These are phyloP conservation scores for Glyptemys insculpta DNA, from an alignment of 2,797 vertebrate genomes.

Conservation along the genomic window DNA sequence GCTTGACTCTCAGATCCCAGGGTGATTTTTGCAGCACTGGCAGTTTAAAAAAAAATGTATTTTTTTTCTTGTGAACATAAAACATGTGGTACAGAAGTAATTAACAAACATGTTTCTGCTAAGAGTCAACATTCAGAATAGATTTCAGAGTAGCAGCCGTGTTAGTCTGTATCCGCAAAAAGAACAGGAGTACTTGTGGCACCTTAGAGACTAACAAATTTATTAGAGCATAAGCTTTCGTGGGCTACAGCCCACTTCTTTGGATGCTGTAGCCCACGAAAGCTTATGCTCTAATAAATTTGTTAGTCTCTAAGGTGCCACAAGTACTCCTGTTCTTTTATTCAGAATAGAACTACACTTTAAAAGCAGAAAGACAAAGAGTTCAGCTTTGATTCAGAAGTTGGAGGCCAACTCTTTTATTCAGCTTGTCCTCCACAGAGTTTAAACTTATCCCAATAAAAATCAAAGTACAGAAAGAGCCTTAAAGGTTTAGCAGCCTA, in stretches of 20 bases:
- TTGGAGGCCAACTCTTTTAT: background rate
- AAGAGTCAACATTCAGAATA: background rate
- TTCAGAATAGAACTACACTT: background rate
- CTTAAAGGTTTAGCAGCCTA: background rate
- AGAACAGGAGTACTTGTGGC: no score
- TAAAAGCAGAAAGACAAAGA: background rate
- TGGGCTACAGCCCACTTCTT: no score
- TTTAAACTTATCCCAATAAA: background rate
- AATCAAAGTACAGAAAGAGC: background rate
- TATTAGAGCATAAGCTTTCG: no score
- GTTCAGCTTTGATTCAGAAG: background rate
- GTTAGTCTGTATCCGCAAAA: no score
- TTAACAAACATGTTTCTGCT: background rate
- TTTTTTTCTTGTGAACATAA: background rate
- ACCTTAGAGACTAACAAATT: no score
- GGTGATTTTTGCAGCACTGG: background rate
- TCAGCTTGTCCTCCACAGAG: background rate
- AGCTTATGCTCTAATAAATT: no score
- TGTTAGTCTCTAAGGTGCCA: no score
- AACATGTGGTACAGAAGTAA: background rate
- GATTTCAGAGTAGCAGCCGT: no score
- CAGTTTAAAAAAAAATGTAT: no score
- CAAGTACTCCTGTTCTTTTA: no score
- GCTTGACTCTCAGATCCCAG: conserved; percentile 26
- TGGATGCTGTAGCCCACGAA: no score